These are phyloP conservation scores for Metellina segmentata DNA, from an alignment of 2,888 invertebrate species.

Conservation along the genomic window DNA sequence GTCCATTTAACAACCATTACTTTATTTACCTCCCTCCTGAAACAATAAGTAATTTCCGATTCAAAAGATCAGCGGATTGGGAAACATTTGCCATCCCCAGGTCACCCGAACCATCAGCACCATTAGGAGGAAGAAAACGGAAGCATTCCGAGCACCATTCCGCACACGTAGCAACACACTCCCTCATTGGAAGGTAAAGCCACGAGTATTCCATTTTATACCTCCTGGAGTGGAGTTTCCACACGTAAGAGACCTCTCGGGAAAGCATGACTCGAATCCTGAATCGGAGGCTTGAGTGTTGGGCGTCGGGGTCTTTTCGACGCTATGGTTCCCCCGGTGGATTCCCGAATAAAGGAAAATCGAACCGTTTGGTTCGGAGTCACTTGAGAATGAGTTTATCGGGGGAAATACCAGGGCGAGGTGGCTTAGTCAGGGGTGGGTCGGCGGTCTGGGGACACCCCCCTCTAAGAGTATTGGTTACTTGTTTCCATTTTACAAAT, in stretches of 20 bases:
- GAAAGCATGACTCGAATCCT: constrained; percentile 55
- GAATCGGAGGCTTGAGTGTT: not conserved
- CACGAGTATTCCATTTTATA: constrained; percentile 51
- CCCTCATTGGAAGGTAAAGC: constrained; percentile 55
- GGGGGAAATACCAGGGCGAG: not conserved
- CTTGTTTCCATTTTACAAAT: no score
- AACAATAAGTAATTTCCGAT: constrained; percentile 5
- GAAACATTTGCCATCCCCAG: constrained; percentile 31
- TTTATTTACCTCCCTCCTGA: not conserved
- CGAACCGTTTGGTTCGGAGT: not conserved
- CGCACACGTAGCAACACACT: constrained; percentile 2
- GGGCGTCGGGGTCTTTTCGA: constrained; percentile 4
- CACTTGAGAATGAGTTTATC: no score
- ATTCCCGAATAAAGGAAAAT: constrained; percentile 1
- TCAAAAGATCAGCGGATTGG: constrained; percentile 36
- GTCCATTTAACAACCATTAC: constrained; percentile 22
- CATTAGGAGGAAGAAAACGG: constrained; percentile 39
- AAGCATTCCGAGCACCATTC: constrained; percentile 3
- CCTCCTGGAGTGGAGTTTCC: constrained; percentile 34
- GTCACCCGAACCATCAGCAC: not conserved
- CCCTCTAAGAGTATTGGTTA: no score
- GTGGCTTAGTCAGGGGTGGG: not conserved
- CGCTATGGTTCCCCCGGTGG: not conserved
- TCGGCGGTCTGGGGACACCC: no score
- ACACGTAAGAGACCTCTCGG: constrained; percentile 53